Evolutionary conservation across 2,888 invertebrate species (phyloP), one percentile per base, ranked within the genome.

Genomic region (Eristalis pertinax): DNA sequence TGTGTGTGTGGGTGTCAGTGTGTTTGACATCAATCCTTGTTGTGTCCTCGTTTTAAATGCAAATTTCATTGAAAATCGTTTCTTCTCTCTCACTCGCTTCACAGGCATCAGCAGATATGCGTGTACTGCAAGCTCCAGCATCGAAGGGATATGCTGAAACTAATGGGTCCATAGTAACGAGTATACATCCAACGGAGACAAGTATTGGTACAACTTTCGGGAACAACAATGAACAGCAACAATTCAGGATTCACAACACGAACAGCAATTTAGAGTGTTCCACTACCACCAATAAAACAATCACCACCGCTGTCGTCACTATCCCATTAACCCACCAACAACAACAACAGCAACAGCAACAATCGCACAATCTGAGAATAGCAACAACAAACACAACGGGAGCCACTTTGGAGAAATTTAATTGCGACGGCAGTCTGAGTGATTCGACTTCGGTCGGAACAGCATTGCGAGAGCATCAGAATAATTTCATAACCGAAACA

Each of bases 101-200:
- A 1, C 69, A 87, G 87, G 73, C 87, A 73, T 84, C 79, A 19
- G 50, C 50, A 83, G 84, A 79, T 87, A 87, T 87, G 87, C 87
- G 87, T 76, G 84, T 87, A 38, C 60, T 84, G 87, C 84, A 87
- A 68, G 79, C 56, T 80, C 75, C 78, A 79, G 79, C 87, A 80
- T 64, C 79, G 63, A 87, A 84, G 72, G 76, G 87, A 72, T 87
- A 80, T 84, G 84, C 87, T 84, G 87, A 87, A 62, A 84, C 73
- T 50, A 50, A 50, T 41, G 75, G 72, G 13, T 64, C 75, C 65
- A 67, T 75, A 62, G 58, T 32, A 29, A 86, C 74, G 35, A 77
- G 35, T 19, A 69, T 26, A 60, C 72, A 58, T 8, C 64, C 64
- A 38, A 24, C 75, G 5, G 70, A 72, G 19, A 43, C 64, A 19